Evolutionary conservation across 2,888 invertebrate species (phyloP).

Genomic region (Isotomurus palustris): DNA sequence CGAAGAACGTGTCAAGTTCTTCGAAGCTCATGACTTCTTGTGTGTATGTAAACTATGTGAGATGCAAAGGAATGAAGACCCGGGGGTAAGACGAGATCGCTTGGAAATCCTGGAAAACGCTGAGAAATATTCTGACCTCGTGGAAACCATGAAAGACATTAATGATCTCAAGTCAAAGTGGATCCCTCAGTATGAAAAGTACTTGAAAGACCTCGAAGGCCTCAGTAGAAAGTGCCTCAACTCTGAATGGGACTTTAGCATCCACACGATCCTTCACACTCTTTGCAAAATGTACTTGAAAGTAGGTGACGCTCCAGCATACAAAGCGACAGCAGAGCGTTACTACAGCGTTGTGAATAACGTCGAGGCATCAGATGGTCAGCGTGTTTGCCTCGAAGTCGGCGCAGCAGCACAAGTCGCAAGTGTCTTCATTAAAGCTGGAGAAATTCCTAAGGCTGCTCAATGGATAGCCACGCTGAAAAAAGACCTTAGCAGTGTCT

Average conservation of each 20-base stretch:
- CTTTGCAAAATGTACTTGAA: conserved; percentile 1
- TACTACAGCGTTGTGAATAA: conserved; percentile 5
- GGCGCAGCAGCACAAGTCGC: conserved; percentile 5
- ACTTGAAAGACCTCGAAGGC: conserved; percentile 1
- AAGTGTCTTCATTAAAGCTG: not conserved
- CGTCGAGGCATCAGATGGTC: too few species aligned
- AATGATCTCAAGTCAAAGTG: not conserved
- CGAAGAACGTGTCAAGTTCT: conserved; percentile 8
- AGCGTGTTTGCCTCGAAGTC: not conserved
- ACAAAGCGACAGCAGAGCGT: not conserved
- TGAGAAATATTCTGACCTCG: not conserved
- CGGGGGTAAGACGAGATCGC: not conserved
- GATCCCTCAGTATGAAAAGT: too few species aligned
- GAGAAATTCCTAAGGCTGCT: not conserved
- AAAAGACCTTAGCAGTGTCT: conserved; percentile 1
- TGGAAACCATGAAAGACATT: not conserved
- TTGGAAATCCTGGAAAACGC: not conserved
- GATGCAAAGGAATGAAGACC: not conserved
- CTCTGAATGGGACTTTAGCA: conserved; percentile 2
- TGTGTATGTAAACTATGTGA: conserved; percentile 4
- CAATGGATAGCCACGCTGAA: conserved; percentile 6
- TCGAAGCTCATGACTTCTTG: conserved; percentile 6
- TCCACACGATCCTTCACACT: not conserved
- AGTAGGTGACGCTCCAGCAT: not conserved
- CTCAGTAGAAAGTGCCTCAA: not conserved